phyloP scores from a whole-genome alignment of 1,140 invertebrate species.

The Battus philenor region DNA sequence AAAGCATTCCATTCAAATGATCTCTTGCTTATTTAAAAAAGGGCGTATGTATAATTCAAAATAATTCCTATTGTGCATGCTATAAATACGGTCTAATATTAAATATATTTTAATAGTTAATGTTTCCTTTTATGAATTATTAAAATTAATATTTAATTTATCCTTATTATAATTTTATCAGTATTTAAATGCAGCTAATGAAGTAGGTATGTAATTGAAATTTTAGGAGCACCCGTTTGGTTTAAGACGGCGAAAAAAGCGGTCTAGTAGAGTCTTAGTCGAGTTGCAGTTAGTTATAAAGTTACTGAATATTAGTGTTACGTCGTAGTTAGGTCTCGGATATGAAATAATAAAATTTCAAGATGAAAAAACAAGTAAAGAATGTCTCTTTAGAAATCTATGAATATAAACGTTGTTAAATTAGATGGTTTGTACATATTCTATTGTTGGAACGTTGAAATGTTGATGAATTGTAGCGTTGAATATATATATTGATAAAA shows the following conservation, averaged over 20 bases:
- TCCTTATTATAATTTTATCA: too few species aligned
- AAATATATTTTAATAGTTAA: too few species aligned
- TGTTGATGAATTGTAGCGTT: conserved; percentile 27
- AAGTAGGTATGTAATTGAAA: too few species aligned
- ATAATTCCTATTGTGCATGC: too few species aligned
- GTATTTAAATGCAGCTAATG: too few species aligned
- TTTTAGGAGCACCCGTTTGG: too few species aligned
- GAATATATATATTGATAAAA: neutral
- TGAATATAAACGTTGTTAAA: conserved; percentile 41
- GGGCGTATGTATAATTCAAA: too few species aligned
- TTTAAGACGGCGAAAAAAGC: neutral
- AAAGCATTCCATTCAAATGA: conserved; percentile 11
- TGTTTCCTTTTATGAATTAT: too few species aligned
- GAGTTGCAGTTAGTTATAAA: conserved; percentile 10
- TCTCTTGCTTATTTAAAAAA: too few species aligned
- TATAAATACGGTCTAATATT: too few species aligned
- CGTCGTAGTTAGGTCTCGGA: neutral
- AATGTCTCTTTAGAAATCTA: conserved; percentile 36
- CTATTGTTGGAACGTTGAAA: conserved; percentile 38
- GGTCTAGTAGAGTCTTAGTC: conserved; percentile 17
- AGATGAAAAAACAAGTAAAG: neutral
- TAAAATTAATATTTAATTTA: too few species aligned
- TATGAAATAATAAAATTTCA: neutral
- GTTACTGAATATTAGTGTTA: conserved; percentile 7
- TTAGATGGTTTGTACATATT: conserved; percentile 41